Conservation (phyloP, 2,888 invertebrate species). For the Didymodactylos carnosus region DNA sequence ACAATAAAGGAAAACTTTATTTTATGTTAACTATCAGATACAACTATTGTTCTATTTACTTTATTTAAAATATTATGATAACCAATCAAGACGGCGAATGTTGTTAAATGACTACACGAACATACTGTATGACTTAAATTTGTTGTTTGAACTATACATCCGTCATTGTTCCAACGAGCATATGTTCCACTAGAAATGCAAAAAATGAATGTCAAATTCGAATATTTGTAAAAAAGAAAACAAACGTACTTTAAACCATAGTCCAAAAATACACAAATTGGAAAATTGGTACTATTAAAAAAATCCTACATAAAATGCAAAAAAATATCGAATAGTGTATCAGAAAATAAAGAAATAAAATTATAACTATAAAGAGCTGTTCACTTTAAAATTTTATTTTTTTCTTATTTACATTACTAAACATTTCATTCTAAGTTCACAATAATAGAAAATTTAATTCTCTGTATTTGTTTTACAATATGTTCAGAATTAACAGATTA, state of each 20-base stretch:
- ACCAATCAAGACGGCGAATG: neutral
- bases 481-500: no score
- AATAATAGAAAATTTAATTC: no score
- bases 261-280: neutral
- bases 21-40: neutral
- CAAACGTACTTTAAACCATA: neutral
- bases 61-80: neutral
- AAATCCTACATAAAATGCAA: neutral
- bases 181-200: neutral
- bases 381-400: no score
- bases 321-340: no score
- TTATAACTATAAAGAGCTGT: no score
- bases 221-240: no score
- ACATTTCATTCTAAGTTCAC: no score
- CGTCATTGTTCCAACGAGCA: slow-evolving; percentile 3
- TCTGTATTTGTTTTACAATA: no score
- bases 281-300: neutral
- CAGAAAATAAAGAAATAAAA: no score
- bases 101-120: slow-evolving; percentile 4
- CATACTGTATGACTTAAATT: slow-evolving; percentile 10
- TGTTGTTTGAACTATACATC: neutral
- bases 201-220: neutral
- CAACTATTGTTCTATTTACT: neutral
- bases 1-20: neutral
- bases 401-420: no score